These are phyloP conservation scores for Campopleginae sp. DNA, from an alignment of 2,888 invertebrate genomes.

Conservation along the genomic window DNA sequence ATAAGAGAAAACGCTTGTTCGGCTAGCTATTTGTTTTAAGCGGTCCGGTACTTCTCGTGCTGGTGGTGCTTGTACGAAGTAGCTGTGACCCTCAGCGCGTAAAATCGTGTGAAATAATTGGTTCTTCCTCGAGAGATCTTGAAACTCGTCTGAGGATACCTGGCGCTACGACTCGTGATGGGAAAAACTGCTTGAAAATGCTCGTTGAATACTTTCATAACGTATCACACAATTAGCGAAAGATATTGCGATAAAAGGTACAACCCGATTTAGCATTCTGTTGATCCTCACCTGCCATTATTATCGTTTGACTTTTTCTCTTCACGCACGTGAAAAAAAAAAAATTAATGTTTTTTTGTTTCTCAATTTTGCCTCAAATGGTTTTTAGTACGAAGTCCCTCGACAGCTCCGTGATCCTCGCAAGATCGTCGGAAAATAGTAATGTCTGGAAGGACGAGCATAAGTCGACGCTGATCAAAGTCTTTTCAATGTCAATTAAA, in stretches of 20 bases:
- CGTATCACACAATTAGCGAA: constrained; percentile 20
- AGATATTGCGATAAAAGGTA: neutral
- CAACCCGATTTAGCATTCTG: constrained; percentile 8
- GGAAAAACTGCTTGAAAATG: constrained; percentile 10
- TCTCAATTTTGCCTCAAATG: neutral
- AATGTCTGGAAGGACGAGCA: neutral
- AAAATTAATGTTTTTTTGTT: neutral
- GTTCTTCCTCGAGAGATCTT: constrained; percentile 51
- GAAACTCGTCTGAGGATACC: constrained; percentile 1
- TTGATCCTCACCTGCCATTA: neutral
- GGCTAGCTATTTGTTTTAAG: constrained; percentile 57
- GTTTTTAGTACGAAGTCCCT: neutral
- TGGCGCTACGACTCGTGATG: constrained; percentile 10
- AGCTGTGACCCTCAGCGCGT: constrained; percentile 43
- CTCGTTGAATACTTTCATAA: constrained; percentile 33
- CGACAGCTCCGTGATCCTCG: neutral
- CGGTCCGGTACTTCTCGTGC: constrained; percentile 35
- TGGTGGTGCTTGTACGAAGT: constrained; percentile 7
- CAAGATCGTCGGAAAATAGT: neutral
- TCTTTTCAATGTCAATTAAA: neutral
- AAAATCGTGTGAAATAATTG: constrained; percentile 63
- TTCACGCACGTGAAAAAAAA: neutral
- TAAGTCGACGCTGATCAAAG: neutral
- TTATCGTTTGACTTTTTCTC: neutral
- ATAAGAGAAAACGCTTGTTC: constrained; percentile 48